phyloP scores from a whole-genome alignment of 2,888 invertebrate species.

The Neoitamus cyanurus region DNA sequence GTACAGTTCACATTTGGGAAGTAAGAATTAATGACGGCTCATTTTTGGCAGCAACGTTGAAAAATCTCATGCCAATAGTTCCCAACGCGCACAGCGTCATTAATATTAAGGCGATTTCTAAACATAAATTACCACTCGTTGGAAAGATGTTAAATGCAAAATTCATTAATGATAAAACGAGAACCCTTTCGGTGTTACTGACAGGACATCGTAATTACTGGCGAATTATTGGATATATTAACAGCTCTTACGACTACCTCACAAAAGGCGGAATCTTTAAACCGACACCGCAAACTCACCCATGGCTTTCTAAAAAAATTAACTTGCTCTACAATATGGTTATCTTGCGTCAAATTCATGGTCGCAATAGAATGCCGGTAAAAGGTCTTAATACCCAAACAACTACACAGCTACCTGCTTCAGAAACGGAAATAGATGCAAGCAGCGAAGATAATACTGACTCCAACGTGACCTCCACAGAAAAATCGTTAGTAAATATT shows the following conservation, averaged over 20 bases:
- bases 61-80: conserved; percentile 62
- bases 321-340: conserved; percentile 60
- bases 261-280: conserved; percentile 60
- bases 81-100: conserved; percentile 60
- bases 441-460: not conserved
- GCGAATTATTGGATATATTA: conserved; percentile 59
- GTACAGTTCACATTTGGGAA: conserved; percentile 62
- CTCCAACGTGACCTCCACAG: no score
- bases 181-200: conserved; percentile 59
- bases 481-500: not conserved
- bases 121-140: conserved; percentile 57
- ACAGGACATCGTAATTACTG: conserved; percentile 52
- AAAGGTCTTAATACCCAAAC: no score
- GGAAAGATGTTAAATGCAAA: conserved; percentile 60
- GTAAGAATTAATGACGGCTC: conserved; percentile 55
- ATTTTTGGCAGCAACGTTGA: conserved; percentile 61
- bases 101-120: conserved; percentile 59
- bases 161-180: conserved; percentile 54
- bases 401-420: not conserved
- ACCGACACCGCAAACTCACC: conserved; percentile 64
- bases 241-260: conserved; percentile 57
- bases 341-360: not conserved
- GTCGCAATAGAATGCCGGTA: not conserved
- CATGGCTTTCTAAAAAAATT: conserved; percentile 63
- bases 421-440: not conserved